A percentile compares a stretch with the other conserved stretches of the same genome.
Evolutionary conservation across 2,888 invertebrate species (phyloP).

Genomic region (Ennomos fuscantarius): DNA sequence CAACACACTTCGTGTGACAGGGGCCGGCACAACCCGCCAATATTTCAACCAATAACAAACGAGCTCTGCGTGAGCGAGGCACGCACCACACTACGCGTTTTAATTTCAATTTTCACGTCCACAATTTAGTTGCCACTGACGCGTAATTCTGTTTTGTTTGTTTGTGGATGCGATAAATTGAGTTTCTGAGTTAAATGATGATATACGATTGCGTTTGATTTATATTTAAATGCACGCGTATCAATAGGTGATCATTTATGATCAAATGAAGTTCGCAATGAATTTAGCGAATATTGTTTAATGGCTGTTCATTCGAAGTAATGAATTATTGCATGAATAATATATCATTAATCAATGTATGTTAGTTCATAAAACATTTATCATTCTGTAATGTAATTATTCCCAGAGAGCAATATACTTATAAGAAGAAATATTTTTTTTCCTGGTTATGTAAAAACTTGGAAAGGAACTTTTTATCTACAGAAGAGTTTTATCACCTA

Average conservation of each 20-base stretch:
- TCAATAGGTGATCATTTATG: slow-evolving; percentile 11
- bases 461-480: neutral
- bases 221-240: slow-evolving; percentile 1
- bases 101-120: slow-evolving; percentile 28
- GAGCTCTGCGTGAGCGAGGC: slow-evolving; percentile 28
- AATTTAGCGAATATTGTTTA: neutral
- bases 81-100: slow-evolving; percentile 39
- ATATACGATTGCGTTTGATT: slow-evolving; percentile 13
- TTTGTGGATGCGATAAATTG: slow-evolving; percentile 22
- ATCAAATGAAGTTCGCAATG: neutral
- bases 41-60: slow-evolving; percentile 43
- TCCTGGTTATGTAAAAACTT: neutral
- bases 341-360: too few relatives aligned
- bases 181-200: slow-evolving; percentile 3
- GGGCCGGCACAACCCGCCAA: slow-evolving; percentile 24
- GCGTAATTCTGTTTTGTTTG: neutral
- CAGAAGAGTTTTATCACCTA: neutral
- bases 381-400: too few relatives aligned
- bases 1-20: slow-evolving; percentile 37
- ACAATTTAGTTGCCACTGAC: slow-evolving; percentile 6
- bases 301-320: neutral
- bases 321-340: too few relatives aligned
- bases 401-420: too few relatives aligned
- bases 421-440: neutral
- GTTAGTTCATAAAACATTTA: too few relatives aligned